Conservation (phyloP, 2,888 invertebrate species). For the Cabera pusaria region DNA sequence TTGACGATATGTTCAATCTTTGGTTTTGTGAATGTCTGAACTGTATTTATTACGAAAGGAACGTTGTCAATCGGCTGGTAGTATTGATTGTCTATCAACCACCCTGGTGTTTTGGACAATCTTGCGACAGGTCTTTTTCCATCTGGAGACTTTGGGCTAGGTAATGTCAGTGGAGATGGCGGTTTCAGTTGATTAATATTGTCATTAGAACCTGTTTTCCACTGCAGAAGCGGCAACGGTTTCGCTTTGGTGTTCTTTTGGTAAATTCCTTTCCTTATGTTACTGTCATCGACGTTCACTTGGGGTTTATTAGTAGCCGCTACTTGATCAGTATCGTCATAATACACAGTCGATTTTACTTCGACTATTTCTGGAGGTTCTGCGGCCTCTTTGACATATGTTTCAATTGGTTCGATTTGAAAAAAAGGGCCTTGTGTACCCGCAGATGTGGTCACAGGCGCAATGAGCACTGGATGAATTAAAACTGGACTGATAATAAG, state of each 20-base stretch:
- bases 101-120: slow-evolving; percentile 60
- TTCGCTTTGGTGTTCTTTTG: slow-evolving; percentile 62
- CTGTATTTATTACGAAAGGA: slow-evolving; percentile 63
- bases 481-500: slow-evolving; percentile 69
- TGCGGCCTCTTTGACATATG: slow-evolving; percentile 20
- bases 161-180: slow-evolving; percentile 38
- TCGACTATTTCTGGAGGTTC: slow-evolving; percentile 39
- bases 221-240: slow-evolving; percentile 52
- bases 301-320: slow-evolving; percentile 33
- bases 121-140: slow-evolving; percentile 47
- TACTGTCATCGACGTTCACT: slow-evolving; percentile 32
- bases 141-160: slow-evolving; percentile 34
- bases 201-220: slow-evolving; percentile 53
- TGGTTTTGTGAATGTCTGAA: slow-evolving; percentile 40
- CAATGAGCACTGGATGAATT: slow-evolving; percentile 63
- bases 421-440: slow-evolving; percentile 25
- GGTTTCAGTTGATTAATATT: slow-evolving; percentile 37
- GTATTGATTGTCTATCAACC: slow-evolving; percentile 67
- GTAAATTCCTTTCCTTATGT: slow-evolving; percentile 52
- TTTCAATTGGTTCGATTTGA: slow-evolving; percentile 28
- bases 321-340: slow-evolving; percentile 69
- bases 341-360: slow-evolving; percentile 58
- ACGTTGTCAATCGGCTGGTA: slow-evolving; percentile 69
- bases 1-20: slow-evolving; percentile 31
- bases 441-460: slow-evolving; percentile 32